phyloP scores from a whole-genome alignment of 1,140 invertebrate genomes.

The Dendroctonus valens region DNA sequence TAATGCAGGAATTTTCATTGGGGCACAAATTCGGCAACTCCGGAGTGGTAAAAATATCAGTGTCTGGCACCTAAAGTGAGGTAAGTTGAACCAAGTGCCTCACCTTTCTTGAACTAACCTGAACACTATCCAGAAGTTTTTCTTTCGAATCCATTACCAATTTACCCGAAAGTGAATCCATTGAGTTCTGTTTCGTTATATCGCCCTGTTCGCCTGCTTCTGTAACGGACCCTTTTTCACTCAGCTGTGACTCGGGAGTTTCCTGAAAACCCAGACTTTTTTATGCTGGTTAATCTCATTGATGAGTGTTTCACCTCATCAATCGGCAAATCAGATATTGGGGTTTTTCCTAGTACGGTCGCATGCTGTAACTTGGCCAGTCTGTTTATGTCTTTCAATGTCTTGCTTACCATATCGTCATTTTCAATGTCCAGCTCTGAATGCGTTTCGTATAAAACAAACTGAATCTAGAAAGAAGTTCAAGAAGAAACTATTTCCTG shows the following conservation, averaged over 20 bases:
- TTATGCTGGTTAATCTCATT: not conserved
- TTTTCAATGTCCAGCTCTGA: conserved; percentile 67
- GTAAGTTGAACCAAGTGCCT: not conserved
- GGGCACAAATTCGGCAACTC: conserved; percentile 58
- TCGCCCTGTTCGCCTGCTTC: not conserved
- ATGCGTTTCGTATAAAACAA: conserved; percentile 69
- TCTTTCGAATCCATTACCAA: conserved; percentile 19
- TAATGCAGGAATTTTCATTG: conserved; percentile 53
- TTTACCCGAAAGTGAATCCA: conserved; percentile 6
- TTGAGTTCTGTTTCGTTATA: not conserved
- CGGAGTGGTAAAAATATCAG: conserved; percentile 68
- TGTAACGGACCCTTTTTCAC: not conserved
- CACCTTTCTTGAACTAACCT: not conserved
- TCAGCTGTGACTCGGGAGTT: conserved; percentile 2
- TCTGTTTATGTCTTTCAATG: conserved; percentile 62
- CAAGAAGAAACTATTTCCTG: not conserved
- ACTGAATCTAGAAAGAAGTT: conserved; percentile 57
- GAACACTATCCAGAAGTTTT: conserved; percentile 19
- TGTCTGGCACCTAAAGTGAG: conserved; percentile 60
- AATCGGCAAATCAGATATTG: conserved; percentile 4
- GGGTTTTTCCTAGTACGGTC: conserved; percentile 49
- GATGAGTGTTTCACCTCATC: conserved; percentile 1
- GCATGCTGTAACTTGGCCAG: conserved; percentile 62
- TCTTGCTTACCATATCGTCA: conserved; percentile 59
- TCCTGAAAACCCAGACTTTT: conserved; percentile 6